These are phyloP conservation scores for Semnornis frantzii DNA, from an alignment of 2,113 vertebrate genomes.

Conservation along the genomic window DNA sequence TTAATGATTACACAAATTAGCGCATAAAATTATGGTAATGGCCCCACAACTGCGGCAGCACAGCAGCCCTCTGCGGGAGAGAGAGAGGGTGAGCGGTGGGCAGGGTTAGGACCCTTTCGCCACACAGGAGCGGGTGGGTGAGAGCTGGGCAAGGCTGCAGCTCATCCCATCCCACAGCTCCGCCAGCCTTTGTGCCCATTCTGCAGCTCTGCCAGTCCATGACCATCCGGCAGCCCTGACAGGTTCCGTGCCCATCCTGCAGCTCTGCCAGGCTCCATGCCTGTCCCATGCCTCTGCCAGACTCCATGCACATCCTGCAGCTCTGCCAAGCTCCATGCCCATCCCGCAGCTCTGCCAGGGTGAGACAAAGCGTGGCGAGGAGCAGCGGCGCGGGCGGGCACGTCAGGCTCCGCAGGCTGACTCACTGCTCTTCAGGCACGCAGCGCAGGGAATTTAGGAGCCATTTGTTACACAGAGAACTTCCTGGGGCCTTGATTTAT, in stretches of 20 bases:
- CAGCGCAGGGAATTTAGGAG: not conserved
- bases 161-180: not conserved
- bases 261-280: not conserved
- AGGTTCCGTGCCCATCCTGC: not conserved
- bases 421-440: not conserved
- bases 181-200: not conserved
- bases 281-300: not conserved
- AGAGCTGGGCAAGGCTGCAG: not conserved
- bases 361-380: not conserved
- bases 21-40: conserved; percentile 44
- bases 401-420: not conserved
- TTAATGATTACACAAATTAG: conserved; percentile 65
- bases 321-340: not conserved
- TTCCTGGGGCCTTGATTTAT: not conserved
- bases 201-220: not conserved
- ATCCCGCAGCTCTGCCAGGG: not conserved
- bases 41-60: not conserved
- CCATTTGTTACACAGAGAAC: not conserved
- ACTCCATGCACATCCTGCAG: too few species aligned
- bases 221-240: not conserved
- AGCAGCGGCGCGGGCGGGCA: fast-evolving
- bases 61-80: not conserved
- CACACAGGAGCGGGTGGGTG: not conserved
- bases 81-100: not conserved
- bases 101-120: not conserved